Evolutionary conservation across 2,888 invertebrate species (phyloP).

Genomic region (Rhagonycha lutea): DNA sequence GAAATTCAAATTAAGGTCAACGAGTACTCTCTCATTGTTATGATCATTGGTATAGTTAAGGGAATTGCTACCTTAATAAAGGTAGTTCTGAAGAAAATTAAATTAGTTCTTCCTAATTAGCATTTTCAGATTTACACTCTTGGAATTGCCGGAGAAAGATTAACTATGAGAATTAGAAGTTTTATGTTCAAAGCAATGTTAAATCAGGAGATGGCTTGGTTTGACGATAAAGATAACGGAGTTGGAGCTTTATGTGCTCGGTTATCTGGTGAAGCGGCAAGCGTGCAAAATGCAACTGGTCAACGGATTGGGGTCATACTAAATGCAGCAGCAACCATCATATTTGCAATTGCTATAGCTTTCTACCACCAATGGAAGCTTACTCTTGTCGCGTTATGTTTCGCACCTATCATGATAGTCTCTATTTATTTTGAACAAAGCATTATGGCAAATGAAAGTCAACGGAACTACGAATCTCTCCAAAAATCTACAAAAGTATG

Average conservation of each 20-base stretch:
- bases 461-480: slow-evolving; percentile 70
- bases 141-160: slow-evolving; percentile 75
- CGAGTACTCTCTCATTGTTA: slow-evolving; percentile 66
- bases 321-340: slow-evolving; percentile 72
- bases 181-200: slow-evolving; percentile 69
- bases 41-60: slow-evolving; percentile 66
- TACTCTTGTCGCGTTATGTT: slow-evolving; percentile 72
- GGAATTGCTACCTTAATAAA: slow-evolving; percentile 69
- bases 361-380: slow-evolving; percentile 77
- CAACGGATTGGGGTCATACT: slow-evolving; percentile 78
- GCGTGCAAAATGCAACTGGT: slow-evolving; percentile 81
- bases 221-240: slow-evolving; percentile 72
- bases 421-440: slow-evolving; percentile 71
- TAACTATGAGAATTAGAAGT: slow-evolving; percentile 75
- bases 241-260: slow-evolving; percentile 76
- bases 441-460: slow-evolving; percentile 67
- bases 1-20: slow-evolving; percentile 63
- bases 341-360: slow-evolving; percentile 66
- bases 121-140: slow-evolving; percentile 52
- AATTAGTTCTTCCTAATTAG: background rate
- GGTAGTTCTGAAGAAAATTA: slow-evolving; percentile 55
- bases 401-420: slow-evolving; percentile 71
- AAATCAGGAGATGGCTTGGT: slow-evolving; percentile 75
- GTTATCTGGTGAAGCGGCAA: slow-evolving; percentile 76
- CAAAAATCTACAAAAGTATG: slow-evolving; percentile 75